Conservation (phyloP, 2,888 invertebrate species). For the Agrilus cyanescens region DNA sequence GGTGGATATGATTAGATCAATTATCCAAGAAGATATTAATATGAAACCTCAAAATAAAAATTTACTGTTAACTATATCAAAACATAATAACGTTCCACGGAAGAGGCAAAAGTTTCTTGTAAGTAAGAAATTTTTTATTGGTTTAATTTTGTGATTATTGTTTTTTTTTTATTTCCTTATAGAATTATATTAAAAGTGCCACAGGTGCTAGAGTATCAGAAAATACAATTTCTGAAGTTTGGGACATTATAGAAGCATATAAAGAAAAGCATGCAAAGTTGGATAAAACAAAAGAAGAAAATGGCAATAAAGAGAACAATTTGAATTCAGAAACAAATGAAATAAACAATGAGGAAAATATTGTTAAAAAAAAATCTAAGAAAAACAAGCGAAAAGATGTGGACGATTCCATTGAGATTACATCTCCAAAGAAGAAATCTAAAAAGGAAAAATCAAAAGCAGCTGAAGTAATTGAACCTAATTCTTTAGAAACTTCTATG, state of each 20-base stretch:
- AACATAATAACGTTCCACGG: slow-evolving; percentile 8
- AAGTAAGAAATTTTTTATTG: neutral
- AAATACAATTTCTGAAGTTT: slow-evolving; percentile 52
- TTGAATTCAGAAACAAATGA: slow-evolving; percentile 18
- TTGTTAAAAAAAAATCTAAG: slow-evolving; percentile 8
- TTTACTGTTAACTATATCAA: slow-evolving; percentile 44
- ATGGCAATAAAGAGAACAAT: slow-evolving; percentile 8
- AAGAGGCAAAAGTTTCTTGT: slow-evolving; percentile 11
- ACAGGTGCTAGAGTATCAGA: slow-evolving; percentile 44
- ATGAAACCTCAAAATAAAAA: slow-evolving; percentile 45
- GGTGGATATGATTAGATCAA: slow-evolving; percentile 58
- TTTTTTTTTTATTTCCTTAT: slow-evolving; percentile 12
- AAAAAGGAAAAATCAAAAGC: slow-evolving; percentile 25
- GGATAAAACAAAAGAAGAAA: slow-evolving; percentile 6
- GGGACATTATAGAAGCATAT: slow-evolving; percentile 41
- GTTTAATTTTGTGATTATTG: neutral
- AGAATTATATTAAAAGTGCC: slow-evolving; percentile 57
- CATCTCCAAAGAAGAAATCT: slow-evolving; percentile 26
- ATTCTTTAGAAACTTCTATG: neutral
- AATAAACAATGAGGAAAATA: too few relatives aligned
- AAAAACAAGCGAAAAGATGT: slow-evolving; percentile 19
- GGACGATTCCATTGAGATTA: slow-evolving; percentile 1
- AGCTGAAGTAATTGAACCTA: slow-evolving; percentile 11
- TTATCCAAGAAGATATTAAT: slow-evolving; percentile 45
- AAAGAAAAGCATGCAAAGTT: slow-evolving; percentile 15